Evolutionary conservation across 2,113 vertebrate species (phyloP).

Genomic region (Lophura nycthemera): DNA sequence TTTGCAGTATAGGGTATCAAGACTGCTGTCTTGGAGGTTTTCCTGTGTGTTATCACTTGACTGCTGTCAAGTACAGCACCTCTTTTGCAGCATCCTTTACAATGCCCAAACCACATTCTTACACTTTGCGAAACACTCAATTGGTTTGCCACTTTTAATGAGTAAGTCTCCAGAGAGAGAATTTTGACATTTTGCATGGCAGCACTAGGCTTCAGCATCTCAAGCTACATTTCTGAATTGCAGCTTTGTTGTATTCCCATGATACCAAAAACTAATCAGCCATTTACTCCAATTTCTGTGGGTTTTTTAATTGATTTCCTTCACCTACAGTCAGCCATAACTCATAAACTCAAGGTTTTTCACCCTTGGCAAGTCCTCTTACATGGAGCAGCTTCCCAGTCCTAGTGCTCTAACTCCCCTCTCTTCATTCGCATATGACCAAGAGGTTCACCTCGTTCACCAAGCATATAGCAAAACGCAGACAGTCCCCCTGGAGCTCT

Average conservation of each 20-base stretch:
- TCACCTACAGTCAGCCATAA: not conserved
- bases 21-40: not conserved
- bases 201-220: not conserved
- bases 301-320: not conserved
- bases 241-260: not conserved
- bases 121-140: not conserved
- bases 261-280: not conserved
- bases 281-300: not conserved
- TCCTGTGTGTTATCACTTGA: not conserved
- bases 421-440: not conserved
- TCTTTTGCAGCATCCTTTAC: not conserved
- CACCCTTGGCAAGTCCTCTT: not conserved
- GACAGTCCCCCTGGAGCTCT: not conserved
- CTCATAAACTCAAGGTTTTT: not conserved
- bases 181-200: not conserved
- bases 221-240: not conserved
- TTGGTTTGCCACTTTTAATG: not conserved
- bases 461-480: not conserved
- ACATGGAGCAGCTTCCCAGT: not conserved
- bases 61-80: not conserved
- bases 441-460: not conserved
- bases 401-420: not conserved
- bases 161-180: not conserved
- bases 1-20: not conserved
- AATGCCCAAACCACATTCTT: not conserved